These are phyloP conservation scores for Cliona cf. orientalis DNA, from an alignment of 37 sponge, comb jelly and placozoan genomes.

Conservation along the genomic window DNA sequence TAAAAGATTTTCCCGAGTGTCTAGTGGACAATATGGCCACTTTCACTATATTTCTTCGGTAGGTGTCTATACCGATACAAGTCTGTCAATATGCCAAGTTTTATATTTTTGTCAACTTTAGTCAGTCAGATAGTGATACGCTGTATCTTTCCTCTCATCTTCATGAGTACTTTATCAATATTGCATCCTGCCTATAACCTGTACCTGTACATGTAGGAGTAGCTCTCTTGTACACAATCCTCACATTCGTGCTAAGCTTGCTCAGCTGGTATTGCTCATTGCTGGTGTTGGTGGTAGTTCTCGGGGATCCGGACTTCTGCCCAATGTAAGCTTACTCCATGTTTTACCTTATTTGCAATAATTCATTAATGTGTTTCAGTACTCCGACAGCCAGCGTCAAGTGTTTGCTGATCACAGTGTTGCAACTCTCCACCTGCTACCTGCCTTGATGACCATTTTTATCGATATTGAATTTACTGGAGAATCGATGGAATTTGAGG, in stretches of 20 bases:
- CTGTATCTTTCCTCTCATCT: neutral
- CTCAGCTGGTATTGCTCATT: slow-evolving; percentile 62
- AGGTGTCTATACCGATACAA: slow-evolving; percentile 3
- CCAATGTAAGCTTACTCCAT: neutral
- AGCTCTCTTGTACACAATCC: slow-evolving; percentile 67
- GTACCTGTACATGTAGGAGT: slow-evolving; percentile 28
- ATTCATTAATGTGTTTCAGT: slow-evolving; percentile 1
- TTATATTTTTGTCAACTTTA: neutral
- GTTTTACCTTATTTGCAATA: neutral
- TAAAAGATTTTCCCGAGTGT: slow-evolving; percentile 55
- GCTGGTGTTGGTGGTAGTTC: neutral
- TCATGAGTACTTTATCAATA: slow-evolving; percentile 47
- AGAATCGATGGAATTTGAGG: slow-evolving; percentile 87
- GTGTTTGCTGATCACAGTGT: slow-evolving; percentile 45
- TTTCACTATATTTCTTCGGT: slow-evolving; percentile 58
- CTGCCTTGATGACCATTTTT: slow-evolving; percentile 73
- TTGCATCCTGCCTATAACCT: slow-evolving; percentile 51
- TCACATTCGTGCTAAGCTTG: slow-evolving; percentile 81
- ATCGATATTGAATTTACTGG: slow-evolving; percentile 92
- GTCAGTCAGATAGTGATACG: slow-evolving; percentile 27
- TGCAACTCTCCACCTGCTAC: slow-evolving; percentile 49
- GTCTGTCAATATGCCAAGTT: neutral
- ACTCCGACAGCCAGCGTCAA: slow-evolving; percentile 1
- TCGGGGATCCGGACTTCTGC: neutral
- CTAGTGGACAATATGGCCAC: slow-evolving; percentile 68